Conservation (phyloP, 2,113 vertebrate species). For the cat (Felis catus) region F.catus_Fca126_mat1.0 CM031416.1:125509501-125510000, state of each 20-base stretch:
- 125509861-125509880: conserved; percentile 37
- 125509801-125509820: background rate
- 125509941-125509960: background rate
- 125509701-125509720: background rate
- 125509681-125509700: background rate
- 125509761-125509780: background rate
- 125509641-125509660: conserved; percentile 14
- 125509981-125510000: background rate
- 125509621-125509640: background rate
- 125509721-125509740: background rate
- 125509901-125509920: conserved; percentile 20
- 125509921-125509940: conserved; percentile 37
- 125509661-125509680: background rate
- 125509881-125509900: background rate
- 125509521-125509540: background rate
- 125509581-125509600: conserved; percentile 26
- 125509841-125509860: background rate
- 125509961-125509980: background rate
- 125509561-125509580: background rate
- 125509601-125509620: conserved; percentile 6
- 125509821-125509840: background rate
- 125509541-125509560: conserved; percentile 30
- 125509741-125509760: background rate
- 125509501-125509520: background rate
- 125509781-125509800: background rate